Evolutionary conservation across 1,140 invertebrate genomes (phyloP).

Genomic region (Eufriesea mexicana): DNA sequence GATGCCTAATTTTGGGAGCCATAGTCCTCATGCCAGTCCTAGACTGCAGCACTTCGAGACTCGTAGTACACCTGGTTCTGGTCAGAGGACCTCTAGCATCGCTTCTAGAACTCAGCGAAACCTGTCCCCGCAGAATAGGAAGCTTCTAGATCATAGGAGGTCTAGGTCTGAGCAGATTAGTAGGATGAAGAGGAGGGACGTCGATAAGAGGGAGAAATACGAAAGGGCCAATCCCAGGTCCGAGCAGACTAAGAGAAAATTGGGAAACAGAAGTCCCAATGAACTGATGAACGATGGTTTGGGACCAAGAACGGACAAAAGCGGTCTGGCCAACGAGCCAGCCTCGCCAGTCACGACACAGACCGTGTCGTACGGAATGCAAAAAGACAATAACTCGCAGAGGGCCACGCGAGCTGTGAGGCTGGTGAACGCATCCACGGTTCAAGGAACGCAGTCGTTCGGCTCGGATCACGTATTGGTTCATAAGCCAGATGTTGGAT

Average conservation of each 20-base stretch:
- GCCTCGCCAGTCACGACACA: constrained; percentile 24
- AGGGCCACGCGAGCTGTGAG: constrained; percentile 44
- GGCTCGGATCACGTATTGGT: constrained; percentile 57
- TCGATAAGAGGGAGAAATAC: constrained; percentile 64
- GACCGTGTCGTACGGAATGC: constrained; percentile 24
- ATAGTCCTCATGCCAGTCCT: constrained; percentile 78
- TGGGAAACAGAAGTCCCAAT: constrained; percentile 46
- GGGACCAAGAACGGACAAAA: constrained; percentile 79
- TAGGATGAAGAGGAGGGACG: constrained; percentile 71
- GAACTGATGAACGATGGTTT: constrained; percentile 77
- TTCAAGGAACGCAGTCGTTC: constrained; percentile 53
- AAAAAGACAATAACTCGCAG: constrained; percentile 46
- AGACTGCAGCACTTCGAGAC: constrained; percentile 78
- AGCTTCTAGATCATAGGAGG: constrained; percentile 76
- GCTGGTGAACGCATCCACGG: constrained; percentile 58
- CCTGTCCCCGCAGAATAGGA: constrained; percentile 73
- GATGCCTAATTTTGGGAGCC: constrained; percentile 79
- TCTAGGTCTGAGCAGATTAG: constrained; percentile 78
- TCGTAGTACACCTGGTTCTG: constrained; percentile 43
- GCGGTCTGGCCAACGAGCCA: constrained; percentile 69
- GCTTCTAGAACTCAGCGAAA: constrained; percentile 63
- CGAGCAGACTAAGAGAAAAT: constrained; percentile 62
- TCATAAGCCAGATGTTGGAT: constrained; percentile 68
- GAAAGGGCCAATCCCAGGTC: constrained; percentile 58
- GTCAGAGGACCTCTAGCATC: constrained; percentile 48